Evolutionary conservation across 2,888 invertebrate species (phyloP).

Genomic region (Rhorus exstirpatorius): DNA sequence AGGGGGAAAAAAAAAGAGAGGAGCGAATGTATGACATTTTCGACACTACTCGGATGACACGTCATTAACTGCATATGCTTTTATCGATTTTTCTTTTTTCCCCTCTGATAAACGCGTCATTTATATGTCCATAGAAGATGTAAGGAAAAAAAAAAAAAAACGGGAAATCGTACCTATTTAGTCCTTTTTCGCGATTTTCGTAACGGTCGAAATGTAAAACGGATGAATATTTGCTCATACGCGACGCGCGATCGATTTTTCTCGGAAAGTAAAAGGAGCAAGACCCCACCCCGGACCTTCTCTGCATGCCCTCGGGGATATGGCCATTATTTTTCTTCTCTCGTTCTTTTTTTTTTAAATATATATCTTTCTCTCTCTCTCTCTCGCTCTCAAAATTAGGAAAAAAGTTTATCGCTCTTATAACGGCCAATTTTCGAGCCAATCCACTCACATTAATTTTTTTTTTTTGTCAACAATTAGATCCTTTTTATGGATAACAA

Average conservation of each 20-base stretch:
- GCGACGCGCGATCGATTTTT: slow-evolving; percentile 33
- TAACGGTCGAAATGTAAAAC: slow-evolving; percentile 3
- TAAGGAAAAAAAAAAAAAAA: neutral
- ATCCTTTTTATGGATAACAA: slow-evolving; percentile 81
- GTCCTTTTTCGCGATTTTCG: slow-evolving; percentile 21
- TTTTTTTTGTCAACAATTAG: slow-evolving; percentile 78
- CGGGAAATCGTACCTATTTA: neutral
- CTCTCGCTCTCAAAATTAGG: slow-evolving; percentile 18
- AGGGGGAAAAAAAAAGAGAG: too few relatives aligned
- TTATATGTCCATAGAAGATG: neutral
- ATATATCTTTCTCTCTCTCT: slow-evolving; percentile 8
- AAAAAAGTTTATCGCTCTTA: slow-evolving; percentile 38
- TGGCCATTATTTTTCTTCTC: slow-evolving; percentile 12
- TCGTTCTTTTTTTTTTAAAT: neutral
- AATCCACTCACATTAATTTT: slow-evolving; percentile 82
- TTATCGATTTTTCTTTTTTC: slow-evolving; percentile 20
- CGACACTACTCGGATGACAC: slow-evolving; percentile 13
- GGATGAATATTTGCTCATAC: too few relatives aligned
- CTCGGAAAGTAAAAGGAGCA: slow-evolving; percentile 34
- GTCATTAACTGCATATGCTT: neutral
- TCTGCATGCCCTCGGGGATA: slow-evolving; percentile 32
- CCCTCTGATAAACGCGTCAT: neutral
- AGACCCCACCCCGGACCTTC: slow-evolving; percentile 49
- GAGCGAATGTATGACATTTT: slow-evolving; percentile 1
- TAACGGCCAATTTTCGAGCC: slow-evolving; percentile 69